Evolutionary conservation across 2,797 vertebrate genomes (phyloP).

Genomic region (Trematomus bernacchii): DNA sequence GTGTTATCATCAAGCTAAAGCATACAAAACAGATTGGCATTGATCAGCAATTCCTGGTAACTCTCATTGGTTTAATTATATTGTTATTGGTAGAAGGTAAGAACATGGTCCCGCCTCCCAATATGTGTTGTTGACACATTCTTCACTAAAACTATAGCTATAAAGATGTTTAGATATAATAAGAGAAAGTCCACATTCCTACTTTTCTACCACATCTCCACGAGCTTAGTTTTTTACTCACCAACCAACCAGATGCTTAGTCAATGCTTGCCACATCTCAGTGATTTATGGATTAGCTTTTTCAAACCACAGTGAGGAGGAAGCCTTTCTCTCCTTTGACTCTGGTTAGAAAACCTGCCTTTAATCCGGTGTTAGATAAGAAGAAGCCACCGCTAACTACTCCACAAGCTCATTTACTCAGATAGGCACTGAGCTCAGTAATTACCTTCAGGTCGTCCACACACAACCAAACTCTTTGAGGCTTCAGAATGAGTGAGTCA

Average conservation of each 20-base stretch:
- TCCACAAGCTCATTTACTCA: slow-evolving; percentile 15
- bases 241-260: not conserved
- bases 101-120: too few species aligned
- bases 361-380: slow-evolving; percentile 12
- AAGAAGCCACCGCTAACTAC: slow-evolving; percentile 6
- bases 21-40: too few species aligned
- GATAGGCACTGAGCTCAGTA: not conserved
- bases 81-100: too few species aligned
- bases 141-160: too few species aligned
- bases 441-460: slow-evolving; percentile 4
- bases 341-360: slow-evolving; percentile 13
- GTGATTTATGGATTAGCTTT: slow-evolving; percentile 9
- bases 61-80: too few species aligned
- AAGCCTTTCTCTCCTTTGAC: not conserved
- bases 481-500: not conserved
- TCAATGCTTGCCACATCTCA: slow-evolving; percentile 18
- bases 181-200: too few species aligned
- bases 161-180: too few species aligned
- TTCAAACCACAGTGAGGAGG: not conserved
- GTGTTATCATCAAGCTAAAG: too few species aligned
- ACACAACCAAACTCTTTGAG: not conserved
- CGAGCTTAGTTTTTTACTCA: too few species aligned
- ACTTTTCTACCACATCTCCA: too few species aligned
- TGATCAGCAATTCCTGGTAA: too few species aligned
- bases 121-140: too few species aligned